Evolutionary conservation across 2,888 invertebrate genomes (phyloP), one percentile per base, ranked within the genome.

Genomic region (Caradrina kadenii): DNA sequence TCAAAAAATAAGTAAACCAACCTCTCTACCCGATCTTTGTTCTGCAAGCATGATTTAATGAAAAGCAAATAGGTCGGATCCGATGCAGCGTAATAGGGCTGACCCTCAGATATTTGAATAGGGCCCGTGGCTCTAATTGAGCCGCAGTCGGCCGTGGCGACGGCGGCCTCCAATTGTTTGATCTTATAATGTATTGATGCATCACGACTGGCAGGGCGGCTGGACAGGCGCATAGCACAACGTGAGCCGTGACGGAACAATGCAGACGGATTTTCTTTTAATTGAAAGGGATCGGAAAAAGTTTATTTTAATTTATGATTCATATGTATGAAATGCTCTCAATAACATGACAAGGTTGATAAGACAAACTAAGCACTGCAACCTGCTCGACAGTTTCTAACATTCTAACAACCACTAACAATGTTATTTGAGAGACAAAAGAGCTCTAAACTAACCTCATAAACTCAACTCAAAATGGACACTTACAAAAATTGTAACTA

Each of bases 51-150:
- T 61, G 70, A 76, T 81, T 80, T 88, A 88, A 88, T 88, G 86
- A 88, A 89, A 89, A 80, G 83, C 80, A 88, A 89, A 89, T 83
- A 88, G 72, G 69, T 81, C 74, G 71, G 60, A 66, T 76, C 69
- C 80, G 76, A 66, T 78, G 79, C 74, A 81, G 69, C 73, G 77
- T 72, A 79, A 80, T 80, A 79, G 78, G 84, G 72, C 69, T 80
- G 78, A 73, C 79, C 82, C 83, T 63, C 73, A 67, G 73, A 65
- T 83, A 82, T 83, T 83, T 83, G 81, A 66, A 75, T 70, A 83
- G 79, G 74, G 76, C 69, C 49, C 52, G 60, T 61, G 62, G 68
- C 65, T 69, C 75, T 83, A 83, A 83, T 83, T 82, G 83, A 78
- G 74, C 72, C 64, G 31, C 72, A 55, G 70, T 59, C 68, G 53